These are phyloP conservation scores for Andinoacara biseriatus DNA, from an alignment of 2,113 vertebrate genomes.

Conservation along the genomic window DNA sequence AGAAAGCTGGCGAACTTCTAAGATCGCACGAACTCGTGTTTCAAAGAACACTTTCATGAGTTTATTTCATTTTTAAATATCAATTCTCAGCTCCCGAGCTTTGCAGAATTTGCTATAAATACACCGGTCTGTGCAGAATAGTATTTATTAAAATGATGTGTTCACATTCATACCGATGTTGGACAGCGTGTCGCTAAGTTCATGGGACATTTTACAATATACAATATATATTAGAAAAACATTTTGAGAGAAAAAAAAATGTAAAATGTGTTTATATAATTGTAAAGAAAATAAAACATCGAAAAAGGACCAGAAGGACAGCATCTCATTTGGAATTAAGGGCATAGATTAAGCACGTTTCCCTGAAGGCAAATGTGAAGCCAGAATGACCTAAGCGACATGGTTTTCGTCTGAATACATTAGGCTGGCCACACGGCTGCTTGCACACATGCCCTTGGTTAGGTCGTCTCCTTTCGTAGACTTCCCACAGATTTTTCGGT, in stretches of 20 bases:
- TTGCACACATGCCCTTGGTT: slow-evolving; percentile 76
- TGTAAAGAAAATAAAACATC: background rate
- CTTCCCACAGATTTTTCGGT: slow-evolving; percentile 71
- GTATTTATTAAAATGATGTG: background rate
- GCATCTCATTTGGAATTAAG: slow-evolving; percentile 1
- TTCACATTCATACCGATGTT: background rate
- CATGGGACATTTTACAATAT: background rate
- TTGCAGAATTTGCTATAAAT: slow-evolving; percentile 27
- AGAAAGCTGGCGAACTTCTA: slow-evolving; percentile 22
- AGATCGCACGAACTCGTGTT: slow-evolving; percentile 38
- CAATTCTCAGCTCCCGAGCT: slow-evolving; percentile 22
- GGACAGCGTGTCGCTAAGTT: background rate
- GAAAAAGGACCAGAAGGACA: background rate
- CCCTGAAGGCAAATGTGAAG: slow-evolving; percentile 50
- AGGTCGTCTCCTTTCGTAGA: slow-evolving; percentile 63
- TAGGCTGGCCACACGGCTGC: slow-evolving; percentile 59
- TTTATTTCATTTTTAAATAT: slow-evolving; percentile 49
- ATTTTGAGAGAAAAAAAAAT: background rate
- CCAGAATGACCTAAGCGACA: slow-evolving; percentile 64
- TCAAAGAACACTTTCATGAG: slow-evolving; percentile 56
- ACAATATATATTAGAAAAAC: rapidly evolving
- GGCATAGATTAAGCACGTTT: slow-evolving; percentile 42
- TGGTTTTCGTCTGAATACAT: slow-evolving; percentile 58
- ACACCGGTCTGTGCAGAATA: background rate
- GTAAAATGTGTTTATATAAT: background rate